These are phyloP conservation scores for Taenioides sp. DNA, from an alignment of 2,797 vertebrate genomes.

Conservation along the genomic window DNA sequence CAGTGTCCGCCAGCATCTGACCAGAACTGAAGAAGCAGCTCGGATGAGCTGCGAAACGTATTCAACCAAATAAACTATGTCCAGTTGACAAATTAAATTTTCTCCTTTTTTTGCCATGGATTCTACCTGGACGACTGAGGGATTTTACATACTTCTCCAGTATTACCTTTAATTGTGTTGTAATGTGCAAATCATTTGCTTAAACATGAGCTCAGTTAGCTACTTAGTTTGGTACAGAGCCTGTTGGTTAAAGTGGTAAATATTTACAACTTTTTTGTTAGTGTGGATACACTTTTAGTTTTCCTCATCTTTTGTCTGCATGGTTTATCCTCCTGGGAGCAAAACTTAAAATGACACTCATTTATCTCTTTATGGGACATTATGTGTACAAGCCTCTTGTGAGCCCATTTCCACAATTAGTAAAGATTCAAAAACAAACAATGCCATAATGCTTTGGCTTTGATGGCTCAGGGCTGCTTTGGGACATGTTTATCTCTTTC, in stretches of 20 bases:
- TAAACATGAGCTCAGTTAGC: neutral
- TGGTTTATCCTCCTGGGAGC: slow-evolving; percentile 37
- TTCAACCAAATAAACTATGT: too few species aligned
- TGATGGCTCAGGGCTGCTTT: slow-evolving; percentile 7
- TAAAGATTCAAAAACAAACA: slow-evolving; percentile 41
- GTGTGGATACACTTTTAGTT: slow-evolving; percentile 2
- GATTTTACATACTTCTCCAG: too few species aligned
- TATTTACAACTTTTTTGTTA: too few species aligned
- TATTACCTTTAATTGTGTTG: too few species aligned
- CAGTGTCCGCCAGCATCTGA: too few species aligned
- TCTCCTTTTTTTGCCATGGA: too few species aligned
- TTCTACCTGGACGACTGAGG: too few species aligned
- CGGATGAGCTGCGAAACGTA: too few species aligned
- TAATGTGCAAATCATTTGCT: neutral
- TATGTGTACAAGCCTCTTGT: slow-evolving; percentile 51
- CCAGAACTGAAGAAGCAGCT: too few species aligned
- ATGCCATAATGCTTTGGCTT: slow-evolving; percentile 22
- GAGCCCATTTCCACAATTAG: slow-evolving; percentile 35
- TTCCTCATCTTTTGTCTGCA: slow-evolving; percentile 31
- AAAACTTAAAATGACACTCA: slow-evolving; percentile 57
- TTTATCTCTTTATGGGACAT: slow-evolving; percentile 57
- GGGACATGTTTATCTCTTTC: slow-evolving; percentile 23
- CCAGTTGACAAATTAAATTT: too few species aligned
- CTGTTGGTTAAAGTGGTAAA: neutral
- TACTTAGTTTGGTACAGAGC: slow-evolving; percentile 17